These are phyloP conservation scores for Melozone crissalis DNA, from an alignment of 2,113 vertebrate genomes.

Conservation along the genomic window DNA sequence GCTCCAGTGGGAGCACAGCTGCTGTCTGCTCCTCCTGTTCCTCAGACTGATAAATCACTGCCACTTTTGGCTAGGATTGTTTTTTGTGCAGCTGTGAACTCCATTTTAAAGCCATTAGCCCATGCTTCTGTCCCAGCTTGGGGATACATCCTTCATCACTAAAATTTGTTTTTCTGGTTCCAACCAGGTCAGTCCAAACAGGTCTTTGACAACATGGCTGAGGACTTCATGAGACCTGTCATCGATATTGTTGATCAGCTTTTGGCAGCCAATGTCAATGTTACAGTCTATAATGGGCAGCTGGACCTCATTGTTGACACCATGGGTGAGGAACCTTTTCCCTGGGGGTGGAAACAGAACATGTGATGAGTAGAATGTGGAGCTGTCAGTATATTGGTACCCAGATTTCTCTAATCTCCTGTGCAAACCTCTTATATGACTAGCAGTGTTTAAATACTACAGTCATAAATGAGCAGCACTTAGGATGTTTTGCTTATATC, in stretches of 20 bases:
- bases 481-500: neutral
- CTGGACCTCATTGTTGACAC: conserved; percentile 97
- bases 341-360: neutral
- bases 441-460: neutral
- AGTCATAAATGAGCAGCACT: neutral
- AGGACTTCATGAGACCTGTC: conserved; percentile 93
- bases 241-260: conserved; percentile 85
- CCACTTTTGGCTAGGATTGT: neutral
- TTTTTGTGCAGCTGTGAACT: neutral
- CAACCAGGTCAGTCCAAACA: conserved; percentile 80
- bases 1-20: neutral
- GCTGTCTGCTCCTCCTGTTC: neutral
- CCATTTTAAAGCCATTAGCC: neutral
- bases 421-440: neutral
- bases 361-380: neutral
- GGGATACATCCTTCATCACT: neutral
- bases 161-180: neutral
- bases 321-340: conserved; percentile 79
- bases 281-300: conserved; percentile 94
- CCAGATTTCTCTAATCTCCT: neutral
- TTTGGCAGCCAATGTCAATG: conserved; percentile 82
- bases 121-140: neutral
- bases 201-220: conserved; percentile 88
- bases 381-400: neutral
- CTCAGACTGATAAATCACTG: neutral